phyloP scores from a whole-genome alignment of 2,113 vertebrate species.

The Sapajus apella region DNA sequence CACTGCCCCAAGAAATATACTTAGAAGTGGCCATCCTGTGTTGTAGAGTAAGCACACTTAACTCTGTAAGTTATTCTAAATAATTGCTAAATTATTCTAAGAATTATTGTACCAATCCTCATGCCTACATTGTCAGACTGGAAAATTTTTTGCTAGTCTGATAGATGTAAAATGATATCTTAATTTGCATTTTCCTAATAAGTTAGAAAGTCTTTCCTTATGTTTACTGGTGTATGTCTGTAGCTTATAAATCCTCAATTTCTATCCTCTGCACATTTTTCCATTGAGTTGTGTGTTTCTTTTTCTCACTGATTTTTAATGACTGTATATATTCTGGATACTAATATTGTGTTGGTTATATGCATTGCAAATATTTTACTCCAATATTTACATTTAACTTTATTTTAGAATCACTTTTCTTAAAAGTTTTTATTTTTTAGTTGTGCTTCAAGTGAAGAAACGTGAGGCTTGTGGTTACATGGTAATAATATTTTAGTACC shows the following conservation, averaged over 20 bases:
- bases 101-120: slow-evolving; percentile 21
- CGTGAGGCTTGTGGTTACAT: not conserved
- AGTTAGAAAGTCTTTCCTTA: not conserved
- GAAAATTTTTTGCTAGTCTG: not conserved
- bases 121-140: not conserved
- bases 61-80: not conserved
- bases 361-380: slow-evolving; percentile 7
- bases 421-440: not conserved
- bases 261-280: slow-evolving; percentile 56
- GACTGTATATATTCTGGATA: not conserved
- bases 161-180: slow-evolving; percentile 28
- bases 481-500: not conserved
- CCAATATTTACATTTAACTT: slow-evolving; percentile 2
- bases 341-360: not conserved
- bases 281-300: slow-evolving; percentile 2
- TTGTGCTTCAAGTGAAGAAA: slow-evolving; percentile 26
- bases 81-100: slow-evolving; percentile 36
- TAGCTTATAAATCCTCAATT: not conserved
- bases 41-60: not conserved
- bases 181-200: slow-evolving; percentile 54
- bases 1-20: not conserved
- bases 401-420: slow-evolving; percentile 21
- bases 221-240: slow-evolving; percentile 38
- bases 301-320: slow-evolving; percentile 14
- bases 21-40: not conserved